Evolutionary conservation across 2,113 vertebrate genomes (phyloP).

Genomic region (Neogobius melanostomus): DNA sequence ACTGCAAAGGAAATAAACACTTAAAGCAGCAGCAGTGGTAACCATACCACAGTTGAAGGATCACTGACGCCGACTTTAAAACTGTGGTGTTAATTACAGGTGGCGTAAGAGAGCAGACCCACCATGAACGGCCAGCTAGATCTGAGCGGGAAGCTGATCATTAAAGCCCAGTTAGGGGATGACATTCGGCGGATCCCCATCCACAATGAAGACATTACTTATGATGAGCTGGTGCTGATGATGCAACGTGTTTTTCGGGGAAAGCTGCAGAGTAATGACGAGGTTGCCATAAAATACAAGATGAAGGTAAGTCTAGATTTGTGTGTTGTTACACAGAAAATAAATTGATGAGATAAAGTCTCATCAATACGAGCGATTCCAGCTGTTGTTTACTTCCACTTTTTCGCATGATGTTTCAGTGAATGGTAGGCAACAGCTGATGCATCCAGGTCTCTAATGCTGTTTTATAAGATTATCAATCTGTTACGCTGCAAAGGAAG

Average conservation of each 20-base stretch:
- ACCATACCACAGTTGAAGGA: too few species aligned
- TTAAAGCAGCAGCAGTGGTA: too few species aligned
- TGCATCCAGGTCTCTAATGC: too few species aligned
- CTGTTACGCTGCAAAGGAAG: too few species aligned
- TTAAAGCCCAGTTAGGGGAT: constrained; percentile 97
- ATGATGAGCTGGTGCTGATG: constrained; percentile 98
- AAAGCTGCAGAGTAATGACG: constrained; percentile 95
- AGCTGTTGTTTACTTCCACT: too few species aligned
- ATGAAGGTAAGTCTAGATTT: constrained; percentile 84
- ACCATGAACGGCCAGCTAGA: constrained; percentile 99
- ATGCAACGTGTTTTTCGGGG: constrained; percentile 99
- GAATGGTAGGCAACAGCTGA: too few species aligned
- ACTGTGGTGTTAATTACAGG: constrained; percentile 49
- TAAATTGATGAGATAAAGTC: too few species aligned
- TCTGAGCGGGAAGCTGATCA: constrained; percentile 97
- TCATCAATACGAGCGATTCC: too few species aligned
- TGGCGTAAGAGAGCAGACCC: constrained; percentile 68
- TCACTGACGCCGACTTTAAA: not conserved
- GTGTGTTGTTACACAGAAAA: not conserved
- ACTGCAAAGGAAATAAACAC: too few species aligned
- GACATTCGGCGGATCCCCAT: constrained; percentile 98
- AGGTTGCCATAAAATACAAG: constrained; percentile 99
- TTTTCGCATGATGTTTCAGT: too few species aligned
- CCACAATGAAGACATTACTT: constrained; percentile 99
- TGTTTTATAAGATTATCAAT: too few species aligned